Evolutionary conservation across 1,140 invertebrate species (phyloP).

Genomic region (Oscheius sp.): DNA sequence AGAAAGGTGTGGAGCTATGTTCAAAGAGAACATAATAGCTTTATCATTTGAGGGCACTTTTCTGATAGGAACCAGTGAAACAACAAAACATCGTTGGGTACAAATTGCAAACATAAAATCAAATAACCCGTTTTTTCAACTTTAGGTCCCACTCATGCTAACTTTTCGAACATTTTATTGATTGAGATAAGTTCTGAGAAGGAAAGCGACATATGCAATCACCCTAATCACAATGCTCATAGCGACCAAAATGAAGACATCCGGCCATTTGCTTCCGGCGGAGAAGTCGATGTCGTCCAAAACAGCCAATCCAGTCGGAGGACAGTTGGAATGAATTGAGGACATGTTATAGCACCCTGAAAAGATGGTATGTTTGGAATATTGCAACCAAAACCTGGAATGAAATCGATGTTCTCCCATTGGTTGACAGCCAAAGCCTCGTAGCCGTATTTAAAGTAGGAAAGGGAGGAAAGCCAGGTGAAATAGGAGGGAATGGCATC

Average conservation of each 20-base stretch:
- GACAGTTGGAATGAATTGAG: conserved; percentile 5
- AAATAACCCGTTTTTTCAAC: background rate
- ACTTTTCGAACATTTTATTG: conserved; percentile 14
- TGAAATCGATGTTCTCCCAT: conserved; percentile 67
- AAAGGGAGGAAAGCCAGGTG: conserved; percentile 83
- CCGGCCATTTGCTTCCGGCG: background rate
- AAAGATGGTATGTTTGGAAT: background rate
- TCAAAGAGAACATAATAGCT: no score
- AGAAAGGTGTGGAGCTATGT: no score
- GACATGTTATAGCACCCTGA: background rate
- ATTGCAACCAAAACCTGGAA: conserved; percentile 29
- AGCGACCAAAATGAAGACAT: conserved; percentile 15
- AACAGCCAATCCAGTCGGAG: conserved; percentile 18
- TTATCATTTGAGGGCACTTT: no score
- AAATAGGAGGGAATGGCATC: conserved; percentile 83
- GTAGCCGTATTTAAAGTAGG: conserved; percentile 90
- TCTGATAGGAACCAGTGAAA: no score
- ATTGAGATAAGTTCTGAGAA: conserved; percentile 17
- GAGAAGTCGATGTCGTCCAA: conserved; percentile 31
- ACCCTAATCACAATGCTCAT: conserved; percentile 28
- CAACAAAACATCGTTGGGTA: background rate
- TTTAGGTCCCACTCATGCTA: background rate
- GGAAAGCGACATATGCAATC: conserved; percentile 30
- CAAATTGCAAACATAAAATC: background rate
- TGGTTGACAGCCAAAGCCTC: conserved; percentile 87